phyloP scores from a whole-genome alignment of 2,797 vertebrate genomes.

The Limosa lapponica region DNA sequence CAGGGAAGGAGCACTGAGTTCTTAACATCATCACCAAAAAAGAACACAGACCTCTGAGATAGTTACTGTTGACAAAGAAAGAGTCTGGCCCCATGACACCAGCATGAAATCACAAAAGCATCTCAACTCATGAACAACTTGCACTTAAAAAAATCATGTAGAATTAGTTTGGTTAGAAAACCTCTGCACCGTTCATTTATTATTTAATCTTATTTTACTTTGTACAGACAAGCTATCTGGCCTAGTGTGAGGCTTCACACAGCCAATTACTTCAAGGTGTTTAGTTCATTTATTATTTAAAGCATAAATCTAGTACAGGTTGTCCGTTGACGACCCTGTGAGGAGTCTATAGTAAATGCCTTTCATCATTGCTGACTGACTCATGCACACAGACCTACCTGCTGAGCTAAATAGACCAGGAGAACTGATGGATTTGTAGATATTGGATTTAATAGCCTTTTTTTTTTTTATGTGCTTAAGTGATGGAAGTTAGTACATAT shows the following conservation, averaged over 20 bases:
- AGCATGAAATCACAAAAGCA: slow-evolving; percentile 41
- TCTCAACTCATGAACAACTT: slow-evolving; percentile 35
- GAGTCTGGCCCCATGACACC: slow-evolving; percentile 12
- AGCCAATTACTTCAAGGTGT: slow-evolving; percentile 89
- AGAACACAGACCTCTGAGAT: background rate
- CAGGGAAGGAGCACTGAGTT: background rate
- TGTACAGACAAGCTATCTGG: slow-evolving; percentile 87
- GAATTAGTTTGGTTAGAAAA: slow-evolving; percentile 74
- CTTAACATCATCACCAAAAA: background rate
- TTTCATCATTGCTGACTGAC: slow-evolving; percentile 83
- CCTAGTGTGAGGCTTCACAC: slow-evolving; percentile 80
- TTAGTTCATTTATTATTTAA: slow-evolving; percentile 91
- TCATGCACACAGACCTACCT: slow-evolving; percentile 66
- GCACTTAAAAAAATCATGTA: slow-evolving; percentile 34
- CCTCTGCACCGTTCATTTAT: slow-evolving; percentile 85
- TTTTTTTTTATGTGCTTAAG: background rate
- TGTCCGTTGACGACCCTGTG: slow-evolving; percentile 82
- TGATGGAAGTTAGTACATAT: background rate
- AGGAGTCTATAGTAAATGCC: slow-evolving; percentile 79
- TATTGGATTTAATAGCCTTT: slow-evolving; percentile 47
- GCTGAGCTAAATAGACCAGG: slow-evolving; percentile 71
- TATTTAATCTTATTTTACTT: slow-evolving; percentile 91
- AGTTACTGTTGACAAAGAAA: slow-evolving; percentile 54
- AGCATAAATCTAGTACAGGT: slow-evolving; percentile 86
- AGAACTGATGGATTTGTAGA: slow-evolving; percentile 47